Conservation (phyloP, 2,888 invertebrate genomes). For the Formica aserva region DNA sequence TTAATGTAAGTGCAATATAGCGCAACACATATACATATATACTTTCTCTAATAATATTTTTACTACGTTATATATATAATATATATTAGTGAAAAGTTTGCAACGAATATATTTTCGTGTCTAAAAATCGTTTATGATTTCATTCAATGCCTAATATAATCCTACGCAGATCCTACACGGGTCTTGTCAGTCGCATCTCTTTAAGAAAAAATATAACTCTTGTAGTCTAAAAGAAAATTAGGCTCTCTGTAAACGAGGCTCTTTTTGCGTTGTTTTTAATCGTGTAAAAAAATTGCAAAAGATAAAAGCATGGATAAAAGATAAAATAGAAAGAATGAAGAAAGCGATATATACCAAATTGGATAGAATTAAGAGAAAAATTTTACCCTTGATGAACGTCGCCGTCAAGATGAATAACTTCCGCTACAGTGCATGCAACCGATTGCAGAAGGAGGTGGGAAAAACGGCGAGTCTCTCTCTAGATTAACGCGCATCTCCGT, state of each 20-base stretch:
- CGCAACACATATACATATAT: constrained; percentile 24
- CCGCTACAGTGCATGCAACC: not conserved
- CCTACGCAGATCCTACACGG: not conserved
- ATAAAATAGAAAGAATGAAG: not conserved
- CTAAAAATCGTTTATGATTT: constrained; percentile 7
- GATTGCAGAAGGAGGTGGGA: not conserved
- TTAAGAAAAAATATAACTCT: constrained; percentile 27
- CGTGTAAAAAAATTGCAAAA: not conserved
- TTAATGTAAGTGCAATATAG: constrained; percentile 40
- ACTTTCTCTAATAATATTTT: not conserved
- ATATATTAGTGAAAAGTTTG: constrained; percentile 39
- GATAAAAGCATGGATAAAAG: not conserved
- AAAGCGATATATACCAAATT: not conserved
- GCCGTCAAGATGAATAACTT: not conserved
- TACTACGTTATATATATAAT: constrained; percentile 24
- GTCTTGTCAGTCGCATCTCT: not conserved
- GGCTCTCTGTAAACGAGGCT: constrained; percentile 5
- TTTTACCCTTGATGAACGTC: not conserved
- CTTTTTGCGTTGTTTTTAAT: not conserved
- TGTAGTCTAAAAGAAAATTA: constrained; percentile 9
- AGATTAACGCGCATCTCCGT: not conserved
- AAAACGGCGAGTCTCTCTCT: constrained; percentile 4
- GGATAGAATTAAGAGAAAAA: not conserved
- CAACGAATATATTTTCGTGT: not conserved
- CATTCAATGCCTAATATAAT: not conserved